phyloP scores from a whole-genome alignment of 2,113 vertebrate genomes.

The Eira barbara region DNA sequence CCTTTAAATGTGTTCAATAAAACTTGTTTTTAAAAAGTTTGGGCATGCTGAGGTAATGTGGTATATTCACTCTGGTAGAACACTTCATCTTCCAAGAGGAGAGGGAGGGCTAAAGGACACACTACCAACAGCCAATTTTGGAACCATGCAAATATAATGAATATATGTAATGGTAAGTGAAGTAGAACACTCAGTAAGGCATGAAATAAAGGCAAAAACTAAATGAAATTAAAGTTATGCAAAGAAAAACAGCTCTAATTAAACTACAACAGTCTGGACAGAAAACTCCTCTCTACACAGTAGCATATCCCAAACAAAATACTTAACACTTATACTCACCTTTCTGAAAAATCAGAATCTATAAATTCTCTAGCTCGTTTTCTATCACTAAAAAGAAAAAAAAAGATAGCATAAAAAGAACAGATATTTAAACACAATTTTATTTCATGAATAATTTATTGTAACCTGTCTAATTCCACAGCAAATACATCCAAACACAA shows the following conservation, averaged over 20 bases:
- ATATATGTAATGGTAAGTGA: background rate
- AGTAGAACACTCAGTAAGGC: background rate
- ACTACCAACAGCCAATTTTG: background rate
- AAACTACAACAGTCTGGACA: background rate
- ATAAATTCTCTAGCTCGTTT: constrained; percentile 89
- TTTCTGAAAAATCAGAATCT: constrained; percentile 90
- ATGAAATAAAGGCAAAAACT: background rate
- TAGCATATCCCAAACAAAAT: background rate
- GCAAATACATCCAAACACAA: background rate
- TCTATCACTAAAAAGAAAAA: constrained; percentile 85
- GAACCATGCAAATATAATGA: background rate
- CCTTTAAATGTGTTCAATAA: background rate
- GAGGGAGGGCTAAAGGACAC: background rate
- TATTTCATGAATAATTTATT: constrained; percentile 24
- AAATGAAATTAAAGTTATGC: background rate
- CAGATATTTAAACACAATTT: constrained; percentile 38
- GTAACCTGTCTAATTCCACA: constrained; percentile 20
- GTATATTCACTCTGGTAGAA: background rate
- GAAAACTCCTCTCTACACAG: background rate
- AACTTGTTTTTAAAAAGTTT: background rate
- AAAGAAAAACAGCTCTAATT: background rate
- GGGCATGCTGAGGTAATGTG: background rate
- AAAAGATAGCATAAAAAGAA: constrained; percentile 64
- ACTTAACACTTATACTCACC: constrained; percentile 79
- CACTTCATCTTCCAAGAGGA: background rate